Base-by-base conservation (phyloP, 2,797 vertebrate genomes). In the Falco novaeseelandiae region DNA sequence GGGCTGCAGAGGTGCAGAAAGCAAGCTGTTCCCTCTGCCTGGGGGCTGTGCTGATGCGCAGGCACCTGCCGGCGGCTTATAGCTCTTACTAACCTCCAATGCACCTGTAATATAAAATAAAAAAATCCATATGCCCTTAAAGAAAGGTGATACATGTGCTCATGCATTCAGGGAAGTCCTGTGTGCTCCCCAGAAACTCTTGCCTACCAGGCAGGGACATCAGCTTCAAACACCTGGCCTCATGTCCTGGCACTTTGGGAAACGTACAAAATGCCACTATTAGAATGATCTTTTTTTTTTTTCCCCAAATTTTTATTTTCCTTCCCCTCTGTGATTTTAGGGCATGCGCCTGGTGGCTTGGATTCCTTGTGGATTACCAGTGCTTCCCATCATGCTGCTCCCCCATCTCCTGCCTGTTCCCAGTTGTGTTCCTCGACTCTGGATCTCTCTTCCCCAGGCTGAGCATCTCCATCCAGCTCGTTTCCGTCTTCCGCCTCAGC, bases 231-330 rank as follows among this genome's bases (percentile, higher is more conserved):
- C 3, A 1, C 19, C 62, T 17, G 3, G 19, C 27, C 42, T 22
- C 14, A 0, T 6, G 29, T 49, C 42, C 6, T 0, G 2, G 14
- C 1, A 1, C 17, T 44, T 44, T 44, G 1, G 49, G 46, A 44
- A 27, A 20, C 3, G 2, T 0, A 1, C 0, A 30, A 2, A 11
- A 30, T 1, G 14, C n/a, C 36, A 1, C 38, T 12, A 12, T 4
- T 19, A 20, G 52, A 32, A 29, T 36, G 2, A 6, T 2, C 9
- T 52, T 25, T 15, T 12, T 52, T 25, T 15, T 8, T 7, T 16
- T 14, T 17, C 5, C 17, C 5, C 2, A 44, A 6, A 8, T 36
- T 57, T 27, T 67, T 12, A 19, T 69, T 57, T 38, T 14, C 15
- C 65, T 69, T 58, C 34, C 16, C 1, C 25, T 18, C 17, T 0